phyloP scores from a whole-genome alignment of 1,140 invertebrate genomes.

The Ceratoteleas bidentatus region DNA sequence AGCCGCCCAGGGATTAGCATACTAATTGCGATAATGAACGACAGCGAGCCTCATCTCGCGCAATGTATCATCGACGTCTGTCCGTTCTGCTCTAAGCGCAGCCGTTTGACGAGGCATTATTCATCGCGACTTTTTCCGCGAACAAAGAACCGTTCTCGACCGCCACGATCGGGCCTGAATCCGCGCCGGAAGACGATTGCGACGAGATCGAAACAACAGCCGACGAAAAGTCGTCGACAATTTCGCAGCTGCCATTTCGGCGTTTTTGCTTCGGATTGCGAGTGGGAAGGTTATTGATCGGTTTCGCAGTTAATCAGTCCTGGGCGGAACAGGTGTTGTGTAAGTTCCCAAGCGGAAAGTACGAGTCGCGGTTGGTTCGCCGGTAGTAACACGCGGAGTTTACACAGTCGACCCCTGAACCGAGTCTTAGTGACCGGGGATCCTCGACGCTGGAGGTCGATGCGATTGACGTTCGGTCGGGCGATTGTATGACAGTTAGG shows the following conservation, averaged over 20 bases:
- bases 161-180: no score
- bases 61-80: constrained; percentile 61
- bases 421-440: constrained; percentile 51
- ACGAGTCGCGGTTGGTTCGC: constrained; percentile 46
- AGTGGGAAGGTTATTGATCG: no score
- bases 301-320: constrained; percentile 32
- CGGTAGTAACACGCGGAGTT: constrained; percentile 70
- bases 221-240: no score
- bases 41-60: constrained; percentile 47
- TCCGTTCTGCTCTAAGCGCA: constrained; percentile 32
- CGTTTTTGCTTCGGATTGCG: no score
- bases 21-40: constrained; percentile 67
- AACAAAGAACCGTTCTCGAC: background rate
- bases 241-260: no score
- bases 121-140: constrained; percentile 18
- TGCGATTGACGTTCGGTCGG: constrained; percentile 40
- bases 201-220: no score
- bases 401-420: constrained; percentile 70
- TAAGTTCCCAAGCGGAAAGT: constrained; percentile 65
- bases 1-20: constrained; percentile 60
- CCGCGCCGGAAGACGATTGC: no score
- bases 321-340: constrained; percentile 69
- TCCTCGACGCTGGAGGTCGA: constrained; percentile 67
- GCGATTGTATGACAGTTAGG: constrained; percentile 40
- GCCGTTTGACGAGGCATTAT: constrained; percentile 32